Base-by-base conservation (phyloP, 1,140 invertebrate species). In the Magallana ariakensis region DNA sequence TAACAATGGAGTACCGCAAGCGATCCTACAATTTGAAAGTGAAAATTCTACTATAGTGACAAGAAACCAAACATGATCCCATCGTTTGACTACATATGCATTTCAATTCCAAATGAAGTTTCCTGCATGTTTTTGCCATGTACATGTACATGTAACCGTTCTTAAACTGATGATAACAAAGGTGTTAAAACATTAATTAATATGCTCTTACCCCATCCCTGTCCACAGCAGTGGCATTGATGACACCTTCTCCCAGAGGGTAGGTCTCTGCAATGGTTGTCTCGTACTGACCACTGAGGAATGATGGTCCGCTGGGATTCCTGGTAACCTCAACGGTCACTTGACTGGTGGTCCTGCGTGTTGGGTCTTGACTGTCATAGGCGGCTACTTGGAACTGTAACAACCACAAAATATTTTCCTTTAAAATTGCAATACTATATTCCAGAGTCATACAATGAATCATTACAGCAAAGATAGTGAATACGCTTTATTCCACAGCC, bases 251-350 rank as follows among this genome's bases (percentile, higher is more conserved):
- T 19, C 85, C 85, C 54, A 84, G 54, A 19, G 66, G 82, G 80
- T 86, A 90, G 80, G 87, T 92, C 86, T 87, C 89, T 87, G 0
- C 97, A 97, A 90, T 54, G n/a, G 86, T 91, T 0, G 66, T 33
- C 26, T 70, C 57, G 55, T 91, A 92, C 46, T 53, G 58, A 11
- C 57, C 9, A 19, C 55, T 54, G 3, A 55, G n/a, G 80, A 92
- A 91, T 2, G 82, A 22, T 13, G 92, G 92, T 15, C 86, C 85
- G 55, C 83, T 86, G 7, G 87, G 84, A 75, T 92, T 92, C 57
- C 88, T 86, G 13, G 46, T 75, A 5, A 90, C 83, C 53, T 54
- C 80, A 4, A 90, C 88, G 19, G 54, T 85, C 0, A 90, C 88
- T 22, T 86, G 19, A 66, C 56, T 86, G 53, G 58, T 85, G 11